A percentile compares a stretch with the other conserved stretches of the same genome.
These are phyloP conservation scores for Osedax fenrisi DNA, from an alignment of 2,888 invertebrate genomes.

Conservation along the genomic window DNA sequence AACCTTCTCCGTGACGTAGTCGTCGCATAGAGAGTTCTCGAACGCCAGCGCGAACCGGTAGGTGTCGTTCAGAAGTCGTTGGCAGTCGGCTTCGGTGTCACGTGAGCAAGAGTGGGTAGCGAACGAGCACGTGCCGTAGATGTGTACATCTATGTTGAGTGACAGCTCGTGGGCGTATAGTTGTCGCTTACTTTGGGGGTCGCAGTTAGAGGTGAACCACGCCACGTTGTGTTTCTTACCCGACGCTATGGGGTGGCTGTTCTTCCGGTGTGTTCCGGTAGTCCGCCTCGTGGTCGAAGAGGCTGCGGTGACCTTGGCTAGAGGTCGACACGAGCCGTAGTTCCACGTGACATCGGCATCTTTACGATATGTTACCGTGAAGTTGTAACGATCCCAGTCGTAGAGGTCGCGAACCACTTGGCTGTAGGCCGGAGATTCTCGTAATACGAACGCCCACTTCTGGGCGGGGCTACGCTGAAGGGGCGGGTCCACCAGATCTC, in stretches of 20 bases:
- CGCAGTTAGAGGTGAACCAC: conserved; percentile 37
- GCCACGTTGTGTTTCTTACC: conserved; percentile 33
- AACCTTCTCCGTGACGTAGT: not conserved
- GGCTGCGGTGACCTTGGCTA: too few relatives aligned
- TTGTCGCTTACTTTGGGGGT: conserved; percentile 32
- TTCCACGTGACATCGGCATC: not conserved
- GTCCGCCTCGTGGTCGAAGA: not conserved
- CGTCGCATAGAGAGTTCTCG: not conserved
- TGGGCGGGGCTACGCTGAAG: conserved; percentile 5
- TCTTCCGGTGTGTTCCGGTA: not conserved
- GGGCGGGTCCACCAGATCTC: not conserved
- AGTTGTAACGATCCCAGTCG: not conserved
- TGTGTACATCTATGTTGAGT: not conserved
- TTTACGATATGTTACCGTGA: not conserved
- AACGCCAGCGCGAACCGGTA: not conserved
- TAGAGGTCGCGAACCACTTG: not conserved
- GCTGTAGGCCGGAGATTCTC: conserved; percentile 20
- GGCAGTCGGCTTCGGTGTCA: not conserved
- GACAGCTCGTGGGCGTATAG: conserved; percentile 31
- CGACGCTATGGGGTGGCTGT: not conserved
- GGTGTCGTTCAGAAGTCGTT: not conserved
- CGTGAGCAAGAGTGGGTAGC: not conserved
- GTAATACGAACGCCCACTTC: conserved; percentile 13
- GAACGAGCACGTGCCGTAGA: not conserved
- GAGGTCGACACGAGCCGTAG: not conserved